Evolutionary conservation across 2,888 invertebrate species (phyloP).

Genomic region (Melanotus villosus): DNA sequence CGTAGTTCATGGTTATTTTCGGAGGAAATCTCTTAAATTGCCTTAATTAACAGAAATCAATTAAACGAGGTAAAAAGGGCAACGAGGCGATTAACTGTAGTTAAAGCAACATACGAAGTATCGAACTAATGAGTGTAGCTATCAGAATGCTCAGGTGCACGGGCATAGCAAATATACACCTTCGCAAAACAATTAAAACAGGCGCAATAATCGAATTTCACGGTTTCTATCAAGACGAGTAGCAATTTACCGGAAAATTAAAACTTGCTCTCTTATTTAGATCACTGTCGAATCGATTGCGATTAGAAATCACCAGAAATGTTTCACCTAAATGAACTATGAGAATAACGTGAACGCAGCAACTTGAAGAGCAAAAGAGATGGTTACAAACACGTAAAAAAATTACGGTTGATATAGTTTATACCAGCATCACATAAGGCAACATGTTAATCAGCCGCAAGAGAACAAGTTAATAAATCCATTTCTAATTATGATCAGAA

Average conservation of each 20-base stretch:
- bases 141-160: constrained; percentile 40
- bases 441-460: constrained; percentile 34
- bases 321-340: neutral
- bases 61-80: no score
- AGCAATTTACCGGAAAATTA: constrained; percentile 46
- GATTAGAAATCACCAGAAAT: neutral
- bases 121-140: constrained; percentile 33
- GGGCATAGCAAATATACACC: constrained; percentile 32
- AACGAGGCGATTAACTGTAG: neutral
- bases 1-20: no score
- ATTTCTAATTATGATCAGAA: constrained; percentile 38
- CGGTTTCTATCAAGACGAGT: constrained; percentile 43
- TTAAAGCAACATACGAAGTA: constrained; percentile 10
- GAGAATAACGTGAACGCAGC: no score
- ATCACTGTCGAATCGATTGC: constrained; percentile 36
- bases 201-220: constrained; percentile 40
- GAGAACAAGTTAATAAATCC: constrained; percentile 37
- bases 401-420: neutral
- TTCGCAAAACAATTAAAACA: constrained; percentile 37
- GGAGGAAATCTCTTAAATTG: no score
- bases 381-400: neutral
- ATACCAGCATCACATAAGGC: constrained; percentile 21
- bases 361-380: neutral
- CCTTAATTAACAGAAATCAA: no score
- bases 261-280: constrained; percentile 35